Evolutionary conservation across 2,113 vertebrate genomes (phyloP).

Genomic region (Hystrix cristata): DNA sequence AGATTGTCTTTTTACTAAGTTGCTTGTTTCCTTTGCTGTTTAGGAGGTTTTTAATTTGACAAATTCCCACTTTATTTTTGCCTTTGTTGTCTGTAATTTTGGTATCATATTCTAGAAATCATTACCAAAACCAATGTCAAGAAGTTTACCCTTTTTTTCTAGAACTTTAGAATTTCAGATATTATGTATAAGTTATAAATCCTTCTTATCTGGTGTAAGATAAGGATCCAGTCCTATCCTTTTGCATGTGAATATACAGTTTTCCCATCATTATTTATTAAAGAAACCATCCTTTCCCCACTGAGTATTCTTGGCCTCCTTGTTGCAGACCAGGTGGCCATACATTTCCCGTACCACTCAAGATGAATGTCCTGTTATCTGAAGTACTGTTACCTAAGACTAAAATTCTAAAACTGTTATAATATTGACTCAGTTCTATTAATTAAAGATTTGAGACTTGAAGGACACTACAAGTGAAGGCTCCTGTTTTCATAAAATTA

Average conservation of each 20-base stretch:
- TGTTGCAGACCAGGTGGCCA: neutral
- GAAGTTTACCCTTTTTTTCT: neutral
- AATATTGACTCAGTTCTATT: neutral
- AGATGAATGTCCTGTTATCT: conserved; percentile 2
- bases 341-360: neutral
- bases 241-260: neutral
- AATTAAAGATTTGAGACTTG: neutral
- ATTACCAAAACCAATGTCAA: neutral
- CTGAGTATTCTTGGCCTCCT: neutral
- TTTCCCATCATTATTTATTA: neutral
- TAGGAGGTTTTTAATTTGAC: neutral
- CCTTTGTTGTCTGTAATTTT: neutral
- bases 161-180: neutral
- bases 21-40: neutral
- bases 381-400: neutral
- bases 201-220: neutral
- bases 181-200: neutral
- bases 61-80: neutral
- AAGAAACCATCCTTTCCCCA: neutral
- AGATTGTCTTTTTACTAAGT: neutral
- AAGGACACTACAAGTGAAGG: neutral
- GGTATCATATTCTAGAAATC: neutral
- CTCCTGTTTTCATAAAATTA: conserved; percentile 34
- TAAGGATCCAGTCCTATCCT: neutral
- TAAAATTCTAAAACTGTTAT: neutral